Evolutionary conservation across 1,140 invertebrate genomes (phyloP), one percentile per base, ranked within the genome.

Genomic region (Hypsibius dujardini): DNA sequence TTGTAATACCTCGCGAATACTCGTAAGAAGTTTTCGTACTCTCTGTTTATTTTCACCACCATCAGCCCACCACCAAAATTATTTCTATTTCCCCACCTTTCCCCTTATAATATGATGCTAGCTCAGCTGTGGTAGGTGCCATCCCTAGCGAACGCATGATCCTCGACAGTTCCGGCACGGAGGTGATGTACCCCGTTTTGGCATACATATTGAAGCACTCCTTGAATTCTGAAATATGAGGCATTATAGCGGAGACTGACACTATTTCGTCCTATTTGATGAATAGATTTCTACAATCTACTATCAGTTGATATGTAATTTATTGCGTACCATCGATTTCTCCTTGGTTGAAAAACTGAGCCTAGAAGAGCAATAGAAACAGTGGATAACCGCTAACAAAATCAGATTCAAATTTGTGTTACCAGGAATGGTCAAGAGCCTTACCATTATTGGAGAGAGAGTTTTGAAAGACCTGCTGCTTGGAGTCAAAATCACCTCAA

Each of bases 181-280:
- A 88, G 67, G 85, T 86, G 70, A 95, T 93, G 76, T 89, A 86
- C 1, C 90, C 90, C 74, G 86, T 88, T 71, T 88, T 81, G 2
- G 91, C 90, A 80, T 94, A 94, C 59, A 95, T 82, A 77, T 90
- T 91, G 80, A 95, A 95, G 77, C 91, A 95, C 82, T 94, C 91
- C 74, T 90, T 85, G 78, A 93, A 95, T 80, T 94, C 91, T 95
- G 80, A 76, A 85, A 82, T 77, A 75, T 56, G 74, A 76, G 60
- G 73, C 15, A 62, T 59, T 3, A 47, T 50, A 59, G 69, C 62
- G 14, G 46, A 75, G 46, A 28, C 28, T 28, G 28, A 28, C 28
- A 28, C 28, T 28, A 28, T 28, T 28, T 28, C 28, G 28, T 28
- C 28, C 28, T 28, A 28, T 28, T 28, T 28, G 28, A 28, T 28